Evolutionary conservation across 2,113 vertebrate species (phyloP).

Genomic region (Clarias batrachus): DNA sequence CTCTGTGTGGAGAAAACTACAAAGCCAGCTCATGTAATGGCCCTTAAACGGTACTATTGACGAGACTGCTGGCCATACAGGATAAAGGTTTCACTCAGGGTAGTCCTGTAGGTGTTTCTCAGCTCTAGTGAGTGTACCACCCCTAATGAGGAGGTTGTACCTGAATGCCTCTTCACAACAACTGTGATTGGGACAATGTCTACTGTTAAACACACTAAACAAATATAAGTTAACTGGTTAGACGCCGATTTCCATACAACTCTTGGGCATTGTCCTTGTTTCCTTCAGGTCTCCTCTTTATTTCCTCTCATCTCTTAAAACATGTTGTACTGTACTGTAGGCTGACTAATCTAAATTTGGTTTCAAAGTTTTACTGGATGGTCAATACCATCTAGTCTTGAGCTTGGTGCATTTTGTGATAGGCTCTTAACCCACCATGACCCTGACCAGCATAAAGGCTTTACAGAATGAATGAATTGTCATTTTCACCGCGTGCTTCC

Average conservation of each 20-base stretch:
- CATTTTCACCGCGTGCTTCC: not conserved
- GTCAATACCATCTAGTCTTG: not conserved
- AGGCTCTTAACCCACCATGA: conserved; percentile 7
- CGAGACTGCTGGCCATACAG: not conserved
- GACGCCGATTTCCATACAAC: not conserved
- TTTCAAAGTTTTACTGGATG: not conserved
- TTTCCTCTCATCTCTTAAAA: not conserved
- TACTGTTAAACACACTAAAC: not conserved
- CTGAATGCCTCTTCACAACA: not conserved
- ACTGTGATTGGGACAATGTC: not conserved
- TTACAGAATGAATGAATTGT: not conserved
- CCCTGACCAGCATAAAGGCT: not conserved
- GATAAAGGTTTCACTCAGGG: not conserved
- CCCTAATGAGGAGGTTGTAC: not conserved
- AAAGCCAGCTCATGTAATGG: not conserved
- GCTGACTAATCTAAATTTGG: not conserved
- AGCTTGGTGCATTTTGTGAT: not conserved
- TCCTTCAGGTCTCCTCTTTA: not conserved
- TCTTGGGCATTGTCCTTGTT: not conserved
- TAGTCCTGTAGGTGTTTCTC: not conserved
- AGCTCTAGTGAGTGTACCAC: not conserved
- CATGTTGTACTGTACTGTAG: not conserved
- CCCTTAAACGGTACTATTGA: not conserved
- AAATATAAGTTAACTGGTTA: not conserved
- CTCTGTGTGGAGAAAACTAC: not conserved